Evolutionary conservation across 2,797 vertebrate species (phyloP).

Genomic region (Hydrocynus forskahlii): DNA sequence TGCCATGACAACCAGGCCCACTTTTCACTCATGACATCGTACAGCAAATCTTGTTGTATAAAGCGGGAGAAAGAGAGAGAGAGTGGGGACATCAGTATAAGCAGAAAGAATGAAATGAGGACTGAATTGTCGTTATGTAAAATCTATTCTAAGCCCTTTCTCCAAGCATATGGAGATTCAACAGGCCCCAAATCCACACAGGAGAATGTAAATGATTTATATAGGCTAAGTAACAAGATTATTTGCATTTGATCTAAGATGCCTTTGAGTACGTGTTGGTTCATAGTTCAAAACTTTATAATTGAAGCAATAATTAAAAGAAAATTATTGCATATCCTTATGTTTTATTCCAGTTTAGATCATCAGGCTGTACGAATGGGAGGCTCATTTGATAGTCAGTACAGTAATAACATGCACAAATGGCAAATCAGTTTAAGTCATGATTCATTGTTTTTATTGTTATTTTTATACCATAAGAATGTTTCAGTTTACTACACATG

Average conservation of each 20-base stretch:
- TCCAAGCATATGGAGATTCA: constrained; percentile 42
- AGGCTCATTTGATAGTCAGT: not conserved
- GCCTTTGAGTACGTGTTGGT: too few species aligned
- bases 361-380: not conserved
- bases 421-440: too few species aligned
- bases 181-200: constrained; percentile 30
- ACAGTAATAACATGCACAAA: not conserved
- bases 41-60: constrained; percentile 58
- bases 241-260: constrained; percentile 51
- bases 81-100: constrained; percentile 24
- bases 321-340: not conserved
- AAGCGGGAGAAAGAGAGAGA: constrained; percentile 48
- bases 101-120: constrained; percentile 22
- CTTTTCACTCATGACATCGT: constrained; percentile 64
- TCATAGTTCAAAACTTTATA: constrained; percentile 40
- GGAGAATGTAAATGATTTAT: constrained; percentile 45
- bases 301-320: constrained; percentile 35
- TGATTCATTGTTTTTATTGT: too few species aligned
- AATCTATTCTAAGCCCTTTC: constrained; percentile 38
- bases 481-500: too few species aligned
- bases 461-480: too few species aligned
- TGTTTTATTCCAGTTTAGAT: not conserved
- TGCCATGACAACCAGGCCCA: constrained; percentile 64
- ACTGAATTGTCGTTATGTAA: constrained; percentile 40
- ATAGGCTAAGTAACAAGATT: constrained; percentile 54